Conservation (phyloP, 2,113 vertebrate species). For the Chaetodon auriga region DNA sequence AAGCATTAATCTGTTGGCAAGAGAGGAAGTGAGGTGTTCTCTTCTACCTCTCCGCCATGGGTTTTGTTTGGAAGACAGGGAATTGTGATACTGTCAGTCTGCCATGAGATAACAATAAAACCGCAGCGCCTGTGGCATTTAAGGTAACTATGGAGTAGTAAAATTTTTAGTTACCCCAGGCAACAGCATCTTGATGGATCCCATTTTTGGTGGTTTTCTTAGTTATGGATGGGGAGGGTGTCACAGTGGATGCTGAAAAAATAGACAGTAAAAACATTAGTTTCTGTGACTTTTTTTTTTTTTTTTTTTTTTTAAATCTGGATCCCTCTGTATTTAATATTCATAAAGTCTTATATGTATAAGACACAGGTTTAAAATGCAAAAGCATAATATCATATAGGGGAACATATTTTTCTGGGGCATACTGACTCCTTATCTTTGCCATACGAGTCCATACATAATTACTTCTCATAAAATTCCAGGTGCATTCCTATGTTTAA, state of each 20-base stretch:
- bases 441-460: slow-evolving; percentile 15
- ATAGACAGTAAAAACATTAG: not conserved
- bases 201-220: not conserved
- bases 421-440: slow-evolving; percentile 32
- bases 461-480: slow-evolving; percentile 48
- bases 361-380: slow-evolving; percentile 8
- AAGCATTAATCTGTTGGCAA: slow-evolving; percentile 70
- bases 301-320: no score
- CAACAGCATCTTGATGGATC: not conserved
- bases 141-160: slow-evolving; percentile 49
- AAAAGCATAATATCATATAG: slow-evolving; percentile 11
- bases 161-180: slow-evolving; percentile 61
- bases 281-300: not conserved
- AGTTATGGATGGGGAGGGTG: slow-evolving; percentile 2
- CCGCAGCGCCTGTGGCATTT: slow-evolving; percentile 64
- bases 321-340: slow-evolving; percentile 4
- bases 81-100: slow-evolving; percentile 70
- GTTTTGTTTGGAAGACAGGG: slow-evolving; percentile 68
- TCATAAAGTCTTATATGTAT: slow-evolving; percentile 7
- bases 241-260: slow-evolving; percentile 32
- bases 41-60: slow-evolving; percentile 53
- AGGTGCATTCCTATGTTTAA: slow-evolving; percentile 42
- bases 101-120: slow-evolving; percentile 70
- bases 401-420: not conserved
- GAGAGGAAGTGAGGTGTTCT: slow-evolving; percentile 60